Percentiles rank a stretch among this genome's conserved stretches.
Evolutionary conservation across 2,888 invertebrate species (phyloP).

Genomic region (Laothoe populi): DNA sequence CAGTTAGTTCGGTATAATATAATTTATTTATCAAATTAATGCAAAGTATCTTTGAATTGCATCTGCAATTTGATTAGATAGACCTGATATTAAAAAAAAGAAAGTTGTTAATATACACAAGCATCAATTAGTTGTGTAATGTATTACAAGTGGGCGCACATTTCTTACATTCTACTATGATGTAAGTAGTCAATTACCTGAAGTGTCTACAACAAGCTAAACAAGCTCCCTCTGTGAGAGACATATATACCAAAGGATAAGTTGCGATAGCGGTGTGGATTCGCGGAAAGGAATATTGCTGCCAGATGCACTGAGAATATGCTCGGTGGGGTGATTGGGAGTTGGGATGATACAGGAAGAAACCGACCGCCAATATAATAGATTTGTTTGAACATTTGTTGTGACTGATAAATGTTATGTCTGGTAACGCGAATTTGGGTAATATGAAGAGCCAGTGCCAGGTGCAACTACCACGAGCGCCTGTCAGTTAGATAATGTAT

Average conservation of each 20-base stretch:
- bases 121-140: constrained; percentile 34
- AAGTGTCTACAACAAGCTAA: constrained; percentile 37
- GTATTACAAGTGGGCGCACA: constrained; percentile 23
- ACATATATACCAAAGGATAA: constrained; percentile 41
- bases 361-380: constrained; percentile 11
- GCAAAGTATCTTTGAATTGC: neutral
- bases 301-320: constrained; percentile 50
- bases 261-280: constrained; percentile 38
- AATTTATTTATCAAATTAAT: too few relatives aligned
- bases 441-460: too few relatives aligned
- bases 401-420: too few relatives aligned
- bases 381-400: neutral
- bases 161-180: constrained; percentile 19
- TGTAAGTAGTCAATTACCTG: constrained; percentile 37
- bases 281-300: constrained; percentile 48
- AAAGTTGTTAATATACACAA: constrained; percentile 34
- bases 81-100: neutral
- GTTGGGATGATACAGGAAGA: constrained; percentile 34
- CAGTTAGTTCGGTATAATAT: too few relatives aligned
- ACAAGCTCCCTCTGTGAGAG: constrained; percentile 36
- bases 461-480: too few relatives aligned
- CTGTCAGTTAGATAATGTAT: too few relatives aligned
- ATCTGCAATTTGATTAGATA: neutral
- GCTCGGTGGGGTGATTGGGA: constrained; percentile 44
- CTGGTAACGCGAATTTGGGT: too few relatives aligned